Conservation (phyloP, 2,888 invertebrate genomes). For the Abscondita cerata region DNA sequence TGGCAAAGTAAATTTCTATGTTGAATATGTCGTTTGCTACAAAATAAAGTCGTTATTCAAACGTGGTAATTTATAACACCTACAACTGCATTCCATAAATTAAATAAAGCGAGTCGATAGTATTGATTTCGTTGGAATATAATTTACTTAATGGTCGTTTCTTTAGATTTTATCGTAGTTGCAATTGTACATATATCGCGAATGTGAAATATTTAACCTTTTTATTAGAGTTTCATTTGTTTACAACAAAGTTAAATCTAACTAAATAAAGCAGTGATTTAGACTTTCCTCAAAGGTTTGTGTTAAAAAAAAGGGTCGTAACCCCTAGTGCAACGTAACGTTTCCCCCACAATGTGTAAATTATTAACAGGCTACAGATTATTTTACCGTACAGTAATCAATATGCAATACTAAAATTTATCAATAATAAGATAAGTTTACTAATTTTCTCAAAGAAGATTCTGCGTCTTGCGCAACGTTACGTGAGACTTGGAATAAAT, state of each 20-base stretch:
- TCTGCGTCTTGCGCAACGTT: conserved; percentile 2
- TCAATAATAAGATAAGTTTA: no score
- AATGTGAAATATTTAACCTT: no score
- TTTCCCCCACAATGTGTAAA: conserved; percentile 44
- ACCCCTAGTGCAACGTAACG: conserved; percentile 36
- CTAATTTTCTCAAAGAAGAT: no score
- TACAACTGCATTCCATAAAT: conserved; percentile 5
- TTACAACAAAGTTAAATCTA: conserved; percentile 29
- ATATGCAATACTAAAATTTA: conserved; percentile 1
- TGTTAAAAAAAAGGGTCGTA: conserved; percentile 41
- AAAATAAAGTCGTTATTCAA: conserved; percentile 6
- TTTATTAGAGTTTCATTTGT: no score
- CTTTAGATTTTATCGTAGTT: conserved; percentile 22
- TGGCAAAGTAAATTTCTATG: no score
- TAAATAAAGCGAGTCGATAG: conserved; percentile 6
- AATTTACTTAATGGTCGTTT: conserved; percentile 23
- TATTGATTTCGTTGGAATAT: conserved; percentile 18
- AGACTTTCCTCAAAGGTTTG: conserved; percentile 34
- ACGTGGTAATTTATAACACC: conserved; percentile 1
- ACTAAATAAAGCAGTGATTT: conserved; percentile 38
- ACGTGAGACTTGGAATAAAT: conserved; percentile 18
- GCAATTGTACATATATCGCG: no score
- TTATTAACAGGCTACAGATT: conserved; percentile 52
- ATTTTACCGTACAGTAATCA: conserved; percentile 46
- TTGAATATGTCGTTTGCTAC: no score